A percentile compares a stretch with the other conserved stretches of the same genome.
Conservation (phyloP, 1,140 invertebrate genomes). For the Drosophila mayri region DNA sequence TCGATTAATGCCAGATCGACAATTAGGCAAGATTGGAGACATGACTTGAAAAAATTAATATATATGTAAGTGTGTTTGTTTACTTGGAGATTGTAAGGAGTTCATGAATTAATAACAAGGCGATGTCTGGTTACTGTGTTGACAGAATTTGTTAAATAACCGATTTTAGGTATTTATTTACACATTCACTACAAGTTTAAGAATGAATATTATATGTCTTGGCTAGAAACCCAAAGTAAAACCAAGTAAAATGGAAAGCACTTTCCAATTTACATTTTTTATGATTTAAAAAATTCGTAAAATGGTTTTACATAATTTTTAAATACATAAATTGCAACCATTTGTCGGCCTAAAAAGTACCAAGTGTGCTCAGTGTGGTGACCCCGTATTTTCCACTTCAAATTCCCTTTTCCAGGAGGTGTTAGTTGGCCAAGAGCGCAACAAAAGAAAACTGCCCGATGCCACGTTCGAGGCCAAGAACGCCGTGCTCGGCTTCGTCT, state of each 20-base stretch:
- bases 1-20: slow-evolving; percentile 16
- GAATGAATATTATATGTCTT: too few species aligned
- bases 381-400: slow-evolving; percentile 23
- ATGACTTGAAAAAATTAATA: slow-evolving; percentile 15
- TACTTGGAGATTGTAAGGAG: not conserved
- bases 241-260: too few species aligned
- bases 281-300: not conserved
- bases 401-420: slow-evolving; percentile 71
- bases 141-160: not conserved
- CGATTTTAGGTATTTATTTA: not conserved
- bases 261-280: too few species aligned
- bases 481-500: slow-evolving; percentile 91
- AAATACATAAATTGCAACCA: not conserved
- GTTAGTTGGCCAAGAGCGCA: slow-evolving; percentile 85
- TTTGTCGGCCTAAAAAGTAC: not conserved
- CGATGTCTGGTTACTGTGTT: not conserved
- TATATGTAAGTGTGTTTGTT: not conserved
- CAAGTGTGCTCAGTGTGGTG: slow-evolving; percentile 12
- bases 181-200: not conserved
- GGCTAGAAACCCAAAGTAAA: too few species aligned
- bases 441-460: slow-evolving; percentile 90
- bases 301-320: too few species aligned
- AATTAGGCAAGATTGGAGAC: slow-evolving; percentile 7
- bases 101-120: not conserved
- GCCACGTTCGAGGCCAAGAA: slow-evolving; percentile 90